Evolutionary conservation across 2,797 vertebrate species (phyloP), one percentile per base, ranked within the genome.

Genomic region (Hemitrygon akajei): DNA sequence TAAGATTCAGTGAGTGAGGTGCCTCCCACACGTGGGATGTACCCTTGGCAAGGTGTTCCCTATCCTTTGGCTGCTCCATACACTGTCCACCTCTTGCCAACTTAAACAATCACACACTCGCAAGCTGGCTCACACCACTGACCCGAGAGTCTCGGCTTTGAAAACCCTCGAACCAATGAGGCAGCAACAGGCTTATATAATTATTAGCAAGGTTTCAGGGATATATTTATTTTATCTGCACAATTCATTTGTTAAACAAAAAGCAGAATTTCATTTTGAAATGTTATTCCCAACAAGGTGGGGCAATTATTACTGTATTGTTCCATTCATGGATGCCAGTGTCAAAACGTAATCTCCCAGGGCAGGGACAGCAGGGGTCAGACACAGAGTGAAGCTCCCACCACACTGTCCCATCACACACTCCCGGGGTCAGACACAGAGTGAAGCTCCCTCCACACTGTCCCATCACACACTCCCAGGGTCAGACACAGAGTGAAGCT

Each of bases 111-210:
- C 27, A 71, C 93, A 71, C 71, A 93, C 71, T 93, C 22, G 18
- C 71, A 93, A 76, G 6, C 69, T 93, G 91, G 73, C 91, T 93
- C 91, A 7, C 11, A 58, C 20, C 73, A 58, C 20, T 76, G 91
- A 93, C 69, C 25, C 37, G 86, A 71, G 71, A 76, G 37, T 93
- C 91, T 76, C 11, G 12, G 4, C 16, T 16, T 56, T 75, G 27
- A 56, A 73, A 75, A 6, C 20, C 37, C 71, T 93, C 69, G 0
- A 93, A 93, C 91, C 91, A 93, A 76, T 56, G 71, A 93, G 69
- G 91, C 71, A 58, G 71, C 91, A 58, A 93, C 91, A 93, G 73
- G 47, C 91, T 75, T 75, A 56, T 89, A 69, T 69, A 89, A 89
- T 89, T 89, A 89, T 66, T 34, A 69, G 34, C 20, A 37, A 69